Evolutionary conservation across 1,140 invertebrate species (phyloP).

Genomic region (Cylas formicarius): DNA sequence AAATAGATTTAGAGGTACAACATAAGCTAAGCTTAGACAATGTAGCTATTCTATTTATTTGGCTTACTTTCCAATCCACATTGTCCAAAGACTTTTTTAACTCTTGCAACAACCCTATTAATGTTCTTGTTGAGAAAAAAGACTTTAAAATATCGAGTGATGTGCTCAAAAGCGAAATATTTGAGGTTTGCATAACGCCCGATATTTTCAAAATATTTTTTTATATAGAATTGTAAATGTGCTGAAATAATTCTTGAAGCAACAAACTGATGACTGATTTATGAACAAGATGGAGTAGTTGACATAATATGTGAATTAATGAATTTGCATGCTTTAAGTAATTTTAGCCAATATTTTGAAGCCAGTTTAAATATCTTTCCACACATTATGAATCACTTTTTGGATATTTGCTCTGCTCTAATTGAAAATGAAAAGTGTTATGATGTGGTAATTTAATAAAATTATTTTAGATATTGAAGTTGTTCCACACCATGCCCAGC

Average conservation of each 20-base stretch:
- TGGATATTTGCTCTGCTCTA: constrained; percentile 18
- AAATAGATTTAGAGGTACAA: constrained; percentile 21
- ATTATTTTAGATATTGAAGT: constrained; percentile 13
- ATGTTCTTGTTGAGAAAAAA: constrained; percentile 14
- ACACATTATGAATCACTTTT: constrained; percentile 22
- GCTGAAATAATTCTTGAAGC: constrained; percentile 21
- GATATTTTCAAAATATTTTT: too few species aligned
- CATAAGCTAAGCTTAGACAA: constrained; percentile 24
- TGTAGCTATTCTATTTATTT: constrained; percentile 21
- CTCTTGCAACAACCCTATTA: constrained; percentile 13
- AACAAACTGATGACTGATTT: constrained; percentile 15
- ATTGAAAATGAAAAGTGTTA: constrained; percentile 12
- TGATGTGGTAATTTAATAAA: constrained; percentile 1
- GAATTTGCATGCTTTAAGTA: constrained; percentile 19
- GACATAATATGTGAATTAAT: constrained; percentile 22
- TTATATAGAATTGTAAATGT: constrained; percentile 21
- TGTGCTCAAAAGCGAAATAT: too few species aligned
- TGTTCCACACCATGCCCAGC: constrained; percentile 15
- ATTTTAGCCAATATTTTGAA: constrained; percentile 20
- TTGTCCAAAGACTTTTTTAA: constrained; percentile 10
- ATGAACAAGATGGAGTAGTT: constrained; percentile 25
- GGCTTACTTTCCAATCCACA: constrained; percentile 17
- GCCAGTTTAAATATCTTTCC: constrained; percentile 27
- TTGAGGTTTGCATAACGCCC: too few species aligned
- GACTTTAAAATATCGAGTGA: constrained; percentile 17